Conservation (phyloP, 23 tunicate genomes). For the Styela plicata region DNA sequence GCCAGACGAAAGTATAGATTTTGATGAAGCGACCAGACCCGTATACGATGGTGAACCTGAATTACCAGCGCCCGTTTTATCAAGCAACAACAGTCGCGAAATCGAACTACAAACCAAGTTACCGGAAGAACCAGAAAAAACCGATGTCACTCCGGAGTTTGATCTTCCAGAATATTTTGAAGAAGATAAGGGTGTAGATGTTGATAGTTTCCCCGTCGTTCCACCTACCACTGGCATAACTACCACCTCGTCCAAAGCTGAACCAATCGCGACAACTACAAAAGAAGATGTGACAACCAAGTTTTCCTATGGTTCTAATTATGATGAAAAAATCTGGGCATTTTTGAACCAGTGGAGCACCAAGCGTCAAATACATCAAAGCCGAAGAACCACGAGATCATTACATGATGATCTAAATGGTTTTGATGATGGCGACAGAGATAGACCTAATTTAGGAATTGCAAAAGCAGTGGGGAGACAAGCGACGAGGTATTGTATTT, state of each 20-base stretch:
- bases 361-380: not conserved
- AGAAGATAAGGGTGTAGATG: not conserved
- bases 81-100: not conserved
- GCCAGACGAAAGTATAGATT: not conserved
- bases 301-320: not conserved
- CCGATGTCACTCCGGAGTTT: not conserved
- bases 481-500: not conserved
- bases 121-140: not conserved
- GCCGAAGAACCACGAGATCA: not conserved
- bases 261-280: not conserved
- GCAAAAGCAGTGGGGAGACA: not conserved
- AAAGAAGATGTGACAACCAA: not conserved
- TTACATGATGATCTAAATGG: not conserved
- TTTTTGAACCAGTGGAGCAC: conserved; percentile 18
- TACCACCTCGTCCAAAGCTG: not conserved
- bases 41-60: not conserved
- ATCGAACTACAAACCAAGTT: not conserved
- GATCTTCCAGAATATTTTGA: not conserved
- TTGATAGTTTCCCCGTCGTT: not conserved
- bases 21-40: not conserved
- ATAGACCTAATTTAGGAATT: not conserved
- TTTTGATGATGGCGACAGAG: not conserved
- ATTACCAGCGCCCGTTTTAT: not conserved
- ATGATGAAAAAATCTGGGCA: conserved; percentile 18
- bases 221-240: not conserved